Conservation (phyloP, 2,113 vertebrate genomes). For the Sterrhoptilus dennistouni region DNA sequence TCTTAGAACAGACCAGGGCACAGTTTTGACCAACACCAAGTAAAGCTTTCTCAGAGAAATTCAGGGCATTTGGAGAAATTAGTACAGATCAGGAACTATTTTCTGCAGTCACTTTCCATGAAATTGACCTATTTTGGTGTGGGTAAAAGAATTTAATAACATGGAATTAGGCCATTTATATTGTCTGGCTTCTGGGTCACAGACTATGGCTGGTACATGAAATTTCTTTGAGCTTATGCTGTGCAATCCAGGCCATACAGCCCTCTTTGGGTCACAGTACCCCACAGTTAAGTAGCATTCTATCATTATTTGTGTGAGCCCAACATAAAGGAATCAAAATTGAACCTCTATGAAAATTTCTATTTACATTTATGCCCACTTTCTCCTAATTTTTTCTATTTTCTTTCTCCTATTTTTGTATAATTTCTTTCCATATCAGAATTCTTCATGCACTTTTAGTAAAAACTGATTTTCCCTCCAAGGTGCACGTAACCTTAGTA, state of each 20-base stretch:
- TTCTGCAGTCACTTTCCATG: not conserved
- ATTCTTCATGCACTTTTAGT: not conserved
- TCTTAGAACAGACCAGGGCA: not conserved
- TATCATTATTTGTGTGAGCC: not conserved
- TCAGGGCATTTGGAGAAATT: not conserved
- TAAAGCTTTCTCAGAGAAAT: not conserved
- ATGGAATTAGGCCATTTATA: conserved; percentile 17
- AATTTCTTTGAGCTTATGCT: not conserved
- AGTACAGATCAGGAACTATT: not conserved
- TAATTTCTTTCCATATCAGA: not conserved
- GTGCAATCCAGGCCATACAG: not conserved
- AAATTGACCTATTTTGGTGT: conserved; percentile 20
- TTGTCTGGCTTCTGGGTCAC: not conserved
- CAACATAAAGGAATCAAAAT: not conserved
- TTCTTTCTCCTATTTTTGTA: not conserved
- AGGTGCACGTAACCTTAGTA: not conserved
- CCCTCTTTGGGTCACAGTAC: not conserved
- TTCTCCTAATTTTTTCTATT: not conserved
- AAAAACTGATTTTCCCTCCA: not conserved
- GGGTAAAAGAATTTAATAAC: not conserved
- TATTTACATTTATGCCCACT: not conserved
- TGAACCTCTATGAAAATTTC: not conserved
- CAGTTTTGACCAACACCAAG: not conserved
- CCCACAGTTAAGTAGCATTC: not conserved
- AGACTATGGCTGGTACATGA: not conserved